phyloP scores from a whole-genome alignment of 1,140 invertebrate species.

The Apis mellifera region Amel_HAv3.1 CM009946.2:7048001-7048500 shows the following conservation, averaged over 20 bases:
- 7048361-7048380: conserved; percentile 86
- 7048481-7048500: conserved; percentile 73
- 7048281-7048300: conserved; percentile 90
- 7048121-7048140: conserved; percentile 81
- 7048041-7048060: neutral
- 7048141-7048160: conserved; percentile 88
- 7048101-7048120: conserved; percentile 79
- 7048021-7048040: neutral
- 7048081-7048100: conserved; percentile 79
- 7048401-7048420: conserved; percentile 74
- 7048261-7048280: conserved; percentile 92
- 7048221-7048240: neutral
- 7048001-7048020: conserved; percentile 5
- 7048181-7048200: conserved; percentile 28
- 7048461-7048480: conserved; percentile 71
- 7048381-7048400: conserved; percentile 82
- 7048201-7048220: neutral
- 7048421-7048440: conserved; percentile 73
- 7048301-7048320: conserved; percentile 85
- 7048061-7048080: conserved; percentile 79
- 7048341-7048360: conserved; percentile 86
- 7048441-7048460: conserved; percentile 77
- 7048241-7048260: conserved; percentile 83
- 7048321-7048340: conserved; percentile 85
- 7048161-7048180: conserved; percentile 87